These are phyloP conservation scores for Coenonympha arcania DNA, from an alignment of 2,888 invertebrate species.

Conservation along the genomic window DNA sequence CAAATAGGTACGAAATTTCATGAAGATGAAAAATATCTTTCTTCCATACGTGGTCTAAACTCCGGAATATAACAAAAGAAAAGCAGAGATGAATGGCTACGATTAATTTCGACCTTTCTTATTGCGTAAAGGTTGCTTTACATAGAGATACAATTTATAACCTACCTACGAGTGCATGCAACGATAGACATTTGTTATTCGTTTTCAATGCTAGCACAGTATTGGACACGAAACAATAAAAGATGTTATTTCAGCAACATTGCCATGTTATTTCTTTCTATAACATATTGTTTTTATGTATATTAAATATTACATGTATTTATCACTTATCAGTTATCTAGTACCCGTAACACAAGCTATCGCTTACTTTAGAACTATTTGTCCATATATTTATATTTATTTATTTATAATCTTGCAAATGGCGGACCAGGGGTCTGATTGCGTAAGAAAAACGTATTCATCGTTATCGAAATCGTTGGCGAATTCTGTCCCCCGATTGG, in stretches of 20 bases:
- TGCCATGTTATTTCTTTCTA: too few relatives aligned
- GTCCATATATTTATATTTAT: too few relatives aligned
- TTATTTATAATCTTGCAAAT: too few relatives aligned
- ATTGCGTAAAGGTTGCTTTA: conserved; percentile 8
- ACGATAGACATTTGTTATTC: neutral
- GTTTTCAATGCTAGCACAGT: neutral
- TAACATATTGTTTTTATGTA: too few relatives aligned
- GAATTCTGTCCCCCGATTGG: too few relatives aligned
- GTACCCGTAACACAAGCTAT: too few relatives aligned
- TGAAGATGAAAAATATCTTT: neutral
- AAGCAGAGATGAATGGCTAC: conserved; percentile 14
- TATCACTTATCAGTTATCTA: too few relatives aligned
- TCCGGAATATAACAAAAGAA: conserved; percentile 7
- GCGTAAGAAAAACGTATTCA: too few relatives aligned
- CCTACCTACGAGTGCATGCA: neutral
- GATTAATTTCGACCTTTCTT: conserved; percentile 17
- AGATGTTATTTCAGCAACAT: neutral
- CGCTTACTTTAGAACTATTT: too few relatives aligned
- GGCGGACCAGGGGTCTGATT: too few relatives aligned
- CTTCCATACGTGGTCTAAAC: conserved; percentile 3
- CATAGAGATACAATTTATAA: neutral
- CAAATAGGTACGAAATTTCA: neutral
- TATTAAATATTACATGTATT: too few relatives aligned
- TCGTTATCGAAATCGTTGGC: too few relatives aligned
- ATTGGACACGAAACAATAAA: neutral